Evolutionary conservation across 2,888 invertebrate genomes (phyloP).

Genomic region (Acleris literana): DNA sequence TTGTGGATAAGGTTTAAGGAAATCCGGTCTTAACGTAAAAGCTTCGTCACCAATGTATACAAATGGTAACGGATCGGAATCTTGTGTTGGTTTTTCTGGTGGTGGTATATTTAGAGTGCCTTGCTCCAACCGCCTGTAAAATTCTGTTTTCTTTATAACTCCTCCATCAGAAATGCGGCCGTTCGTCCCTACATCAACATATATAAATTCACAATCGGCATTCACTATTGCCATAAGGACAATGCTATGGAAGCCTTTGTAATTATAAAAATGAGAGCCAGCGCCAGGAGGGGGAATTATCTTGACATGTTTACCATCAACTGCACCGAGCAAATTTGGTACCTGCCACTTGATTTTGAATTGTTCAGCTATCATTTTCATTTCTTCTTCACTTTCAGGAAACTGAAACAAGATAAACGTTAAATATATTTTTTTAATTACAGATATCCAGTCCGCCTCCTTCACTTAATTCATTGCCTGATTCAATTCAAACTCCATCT

Average conservation of each 20-base stretch:
- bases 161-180: conserved; percentile 25
- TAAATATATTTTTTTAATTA: conserved; percentile 2
- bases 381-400: conserved; percentile 25
- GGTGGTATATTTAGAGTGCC: conserved; percentile 11
- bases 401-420: conserved; percentile 27
- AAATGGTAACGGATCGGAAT: conserved; percentile 28
- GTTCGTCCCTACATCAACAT: conserved; percentile 23
- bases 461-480: conserved; percentile 24
- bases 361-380: conserved; percentile 28
- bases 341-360: conserved; percentile 24
- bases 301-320: conserved; percentile 12
- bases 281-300: conserved; percentile 28
- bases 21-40: conserved; percentile 37
- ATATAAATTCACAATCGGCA: conserved; percentile 30
- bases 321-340: background rate
- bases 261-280: conserved; percentile 30
- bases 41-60: conserved; percentile 38
- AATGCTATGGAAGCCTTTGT: conserved; percentile 31
- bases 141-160: conserved; percentile 21
- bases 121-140: background rate
- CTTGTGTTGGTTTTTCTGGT: conserved; percentile 21
- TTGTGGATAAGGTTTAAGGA: conserved; percentile 35
- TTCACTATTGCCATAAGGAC: conserved; percentile 34
- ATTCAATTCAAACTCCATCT: conserved; percentile 6
- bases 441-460: conserved; percentile 11